Conservation (phyloP, 2,888 invertebrate genomes). For the Xestia sexstrigata region DNA sequence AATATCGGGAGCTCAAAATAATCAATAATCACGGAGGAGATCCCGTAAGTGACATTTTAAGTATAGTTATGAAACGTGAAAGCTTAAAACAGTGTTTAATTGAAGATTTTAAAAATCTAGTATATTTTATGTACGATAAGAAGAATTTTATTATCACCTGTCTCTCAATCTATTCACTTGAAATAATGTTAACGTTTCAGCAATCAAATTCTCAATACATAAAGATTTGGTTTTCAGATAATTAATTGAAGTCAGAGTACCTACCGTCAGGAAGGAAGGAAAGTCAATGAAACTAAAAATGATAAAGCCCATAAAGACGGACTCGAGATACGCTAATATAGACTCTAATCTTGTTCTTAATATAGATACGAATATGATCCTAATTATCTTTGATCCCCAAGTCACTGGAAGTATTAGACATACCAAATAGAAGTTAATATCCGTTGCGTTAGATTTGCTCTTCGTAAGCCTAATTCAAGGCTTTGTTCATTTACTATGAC, state of each 20-base stretch:
- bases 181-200: background rate
- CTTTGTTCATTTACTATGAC: conserved; percentile 5
- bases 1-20: too few relatives aligned
- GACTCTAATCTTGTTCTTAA: background rate
- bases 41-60: too few relatives aligned
- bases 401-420: conserved; percentile 2
- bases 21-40: too few relatives aligned
- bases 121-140: background rate
- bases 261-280: too few relatives aligned
- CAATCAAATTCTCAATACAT: background rate
- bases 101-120: background rate
- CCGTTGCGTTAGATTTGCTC: conserved; percentile 4
- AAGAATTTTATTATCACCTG: too few relatives aligned
- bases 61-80: too few relatives aligned
- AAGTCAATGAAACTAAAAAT: background rate
- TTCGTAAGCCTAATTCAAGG: conserved; percentile 9
- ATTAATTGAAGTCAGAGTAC: background rate
- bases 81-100: too few relatives aligned
- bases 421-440: conserved; percentile 3
- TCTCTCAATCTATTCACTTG: background rate
- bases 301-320: background rate
- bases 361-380: conserved; percentile 9
- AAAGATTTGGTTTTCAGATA: background rate
- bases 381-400: conserved; percentile 29
- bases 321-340: background rate